These are phyloP conservation scores for Petroica traversi DNA, from an alignment of 2,113 vertebrate species.

Conservation along the genomic window DNA sequence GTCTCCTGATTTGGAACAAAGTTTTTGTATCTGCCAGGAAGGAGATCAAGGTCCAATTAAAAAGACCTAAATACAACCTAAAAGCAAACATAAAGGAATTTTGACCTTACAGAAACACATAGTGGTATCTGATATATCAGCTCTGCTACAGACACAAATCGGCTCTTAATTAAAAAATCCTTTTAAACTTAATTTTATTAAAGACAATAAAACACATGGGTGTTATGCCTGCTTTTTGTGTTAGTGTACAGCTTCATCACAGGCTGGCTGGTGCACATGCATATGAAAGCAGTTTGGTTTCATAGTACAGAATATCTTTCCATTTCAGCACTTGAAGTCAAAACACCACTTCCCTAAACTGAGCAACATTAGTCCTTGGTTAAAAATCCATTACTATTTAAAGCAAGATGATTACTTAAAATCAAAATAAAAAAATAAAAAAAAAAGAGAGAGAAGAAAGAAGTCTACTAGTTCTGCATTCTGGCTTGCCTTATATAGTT, in stretches of 20 bases:
- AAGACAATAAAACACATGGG: neutral
- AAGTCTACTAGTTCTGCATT: neutral
- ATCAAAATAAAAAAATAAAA: neutral
- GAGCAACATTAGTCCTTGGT: neutral
- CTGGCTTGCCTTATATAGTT: conserved; percentile 7
- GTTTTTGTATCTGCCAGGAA: neutral
- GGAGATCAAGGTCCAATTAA: neutral
- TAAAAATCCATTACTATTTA: neutral
- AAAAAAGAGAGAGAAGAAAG: neutral
- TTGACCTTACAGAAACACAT: neutral
- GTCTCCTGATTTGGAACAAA: neutral
- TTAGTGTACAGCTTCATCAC: neutral
- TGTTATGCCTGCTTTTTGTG: neutral
- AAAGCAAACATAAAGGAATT: neutral
- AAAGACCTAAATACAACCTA: neutral
- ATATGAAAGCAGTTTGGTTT: neutral
- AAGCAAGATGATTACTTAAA: neutral
- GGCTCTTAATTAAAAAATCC: neutral
- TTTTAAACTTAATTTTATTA: neutral
- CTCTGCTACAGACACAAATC: neutral
- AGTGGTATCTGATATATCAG: neutral
- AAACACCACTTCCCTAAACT: neutral
- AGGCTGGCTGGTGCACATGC: neutral
- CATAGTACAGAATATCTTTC: neutral
- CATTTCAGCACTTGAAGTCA: neutral